These are phyloP conservation scores for Morpho helenor DNA, from an alignment of 2,888 invertebrate species.

Conservation along the genomic window DNA sequence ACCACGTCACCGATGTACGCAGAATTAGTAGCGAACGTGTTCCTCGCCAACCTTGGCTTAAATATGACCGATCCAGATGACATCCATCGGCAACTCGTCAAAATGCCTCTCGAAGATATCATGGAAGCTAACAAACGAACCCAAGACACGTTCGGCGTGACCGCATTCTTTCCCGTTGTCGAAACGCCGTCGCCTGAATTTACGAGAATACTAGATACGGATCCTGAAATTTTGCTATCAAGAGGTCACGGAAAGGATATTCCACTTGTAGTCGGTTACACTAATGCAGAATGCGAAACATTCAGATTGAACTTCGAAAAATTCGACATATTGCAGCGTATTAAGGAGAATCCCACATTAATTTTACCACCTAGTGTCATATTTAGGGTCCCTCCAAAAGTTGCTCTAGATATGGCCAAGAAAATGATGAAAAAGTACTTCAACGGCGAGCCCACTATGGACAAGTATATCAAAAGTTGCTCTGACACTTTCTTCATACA, in stretches of 20 bases:
- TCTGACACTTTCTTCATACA: slow-evolving; percentile 53
- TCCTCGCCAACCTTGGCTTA: slow-evolving; percentile 64
- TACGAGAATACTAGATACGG: slow-evolving; percentile 50
- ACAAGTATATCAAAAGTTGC: slow-evolving; percentile 45
- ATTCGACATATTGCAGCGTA: slow-evolving; percentile 40
- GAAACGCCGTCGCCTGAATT: slow-evolving; percentile 51
- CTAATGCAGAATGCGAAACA: slow-evolving; percentile 53
- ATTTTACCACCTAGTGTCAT: slow-evolving; percentile 40
- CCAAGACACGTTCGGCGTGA: slow-evolving; percentile 45
- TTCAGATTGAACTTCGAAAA: slow-evolving; percentile 48
- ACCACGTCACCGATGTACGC: slow-evolving; percentile 50
- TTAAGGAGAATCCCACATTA: slow-evolving; percentile 38
- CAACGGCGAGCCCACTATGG: slow-evolving; percentile 37
- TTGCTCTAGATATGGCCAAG: slow-evolving; percentile 33
- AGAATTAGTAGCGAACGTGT: slow-evolving; percentile 36
- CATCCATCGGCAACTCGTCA: slow-evolving; percentile 46
- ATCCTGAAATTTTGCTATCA: slow-evolving; percentile 50
- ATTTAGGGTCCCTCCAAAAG: slow-evolving; percentile 34
- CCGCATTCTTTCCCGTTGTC: slow-evolving; percentile 55
- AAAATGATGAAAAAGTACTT: slow-evolving; percentile 45
- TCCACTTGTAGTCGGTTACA: slow-evolving; percentile 58
- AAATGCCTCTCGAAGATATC: slow-evolving; percentile 47
- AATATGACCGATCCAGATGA: slow-evolving; percentile 47
- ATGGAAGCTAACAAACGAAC: slow-evolving; percentile 45
- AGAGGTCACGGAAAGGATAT: slow-evolving; percentile 50